Evolutionary conservation across 2,888 invertebrate species (phyloP).

Genomic region (Ophion obscuratus): DNA sequence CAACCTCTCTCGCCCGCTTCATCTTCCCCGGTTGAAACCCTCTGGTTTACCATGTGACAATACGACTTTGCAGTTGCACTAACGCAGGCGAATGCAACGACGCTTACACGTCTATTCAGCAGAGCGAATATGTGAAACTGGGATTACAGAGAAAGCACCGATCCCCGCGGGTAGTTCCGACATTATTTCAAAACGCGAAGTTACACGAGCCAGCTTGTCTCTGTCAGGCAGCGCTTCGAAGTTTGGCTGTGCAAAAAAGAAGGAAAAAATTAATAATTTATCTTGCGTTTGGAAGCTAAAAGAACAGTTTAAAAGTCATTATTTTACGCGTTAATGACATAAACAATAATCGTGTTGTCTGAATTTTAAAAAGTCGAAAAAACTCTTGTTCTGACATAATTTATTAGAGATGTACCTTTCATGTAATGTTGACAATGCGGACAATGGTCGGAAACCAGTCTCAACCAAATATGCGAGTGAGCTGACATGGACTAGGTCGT

Average conservation of each 20-base stretch:
- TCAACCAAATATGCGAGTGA: too few relatives aligned
- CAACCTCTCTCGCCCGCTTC: neutral
- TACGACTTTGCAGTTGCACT: constrained; percentile 18
- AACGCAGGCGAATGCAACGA: neutral
- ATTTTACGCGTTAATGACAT: too few relatives aligned
- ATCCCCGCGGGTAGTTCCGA: constrained; percentile 23
- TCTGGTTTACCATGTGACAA: constrained; percentile 41
- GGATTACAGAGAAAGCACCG: constrained; percentile 2
- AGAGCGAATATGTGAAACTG: constrained; percentile 22
- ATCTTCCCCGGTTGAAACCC: neutral
- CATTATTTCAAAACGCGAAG: constrained; percentile 30
- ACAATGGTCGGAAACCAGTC: too few relatives aligned
- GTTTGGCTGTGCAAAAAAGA: neutral
- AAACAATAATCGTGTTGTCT: too few relatives aligned
- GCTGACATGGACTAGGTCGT: too few relatives aligned
- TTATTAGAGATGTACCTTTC: too few relatives aligned
- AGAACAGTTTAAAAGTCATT: too few relatives aligned
- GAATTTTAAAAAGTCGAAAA: too few relatives aligned
- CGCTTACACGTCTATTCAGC: neutral
- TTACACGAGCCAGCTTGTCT: constrained; percentile 14
- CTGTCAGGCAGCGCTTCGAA: constrained; percentile 14
- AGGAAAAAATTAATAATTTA: too few relatives aligned
- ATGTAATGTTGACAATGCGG: too few relatives aligned
- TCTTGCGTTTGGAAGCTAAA: too few relatives aligned
- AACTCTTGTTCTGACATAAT: too few relatives aligned